Percentiles rank a stretch among this genome's conserved stretches.
Conservation (phyloP, 2,888 invertebrate species). For the Chydorus sphaericus region DNA sequence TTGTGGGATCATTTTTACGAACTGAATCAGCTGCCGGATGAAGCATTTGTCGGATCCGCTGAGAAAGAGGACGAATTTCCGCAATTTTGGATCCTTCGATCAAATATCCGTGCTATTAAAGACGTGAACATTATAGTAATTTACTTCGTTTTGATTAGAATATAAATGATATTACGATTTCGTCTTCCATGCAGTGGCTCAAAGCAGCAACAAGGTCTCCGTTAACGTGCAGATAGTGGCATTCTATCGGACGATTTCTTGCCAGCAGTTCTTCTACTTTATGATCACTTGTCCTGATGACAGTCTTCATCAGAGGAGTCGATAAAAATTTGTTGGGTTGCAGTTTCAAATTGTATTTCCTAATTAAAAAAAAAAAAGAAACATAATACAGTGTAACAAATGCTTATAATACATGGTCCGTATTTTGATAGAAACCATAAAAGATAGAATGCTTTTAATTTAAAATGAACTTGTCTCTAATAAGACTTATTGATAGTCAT, state of each 20-base stretch:
- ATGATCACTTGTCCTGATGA: constrained; percentile 22
- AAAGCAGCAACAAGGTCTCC: constrained; percentile 42
- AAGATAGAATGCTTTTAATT: neutral
- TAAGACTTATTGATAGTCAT: too few species aligned
- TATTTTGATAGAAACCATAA: neutral
- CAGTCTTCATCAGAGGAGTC: constrained; percentile 44
- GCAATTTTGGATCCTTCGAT: constrained; percentile 49
- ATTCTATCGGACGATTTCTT: constrained; percentile 29
- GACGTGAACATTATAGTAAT: neutral
- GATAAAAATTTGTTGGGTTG: constrained; percentile 45
- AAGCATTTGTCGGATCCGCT: constrained; percentile 25
- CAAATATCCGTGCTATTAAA: constrained; percentile 47
- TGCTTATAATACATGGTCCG: neutral
- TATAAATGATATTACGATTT: constrained; percentile 38
- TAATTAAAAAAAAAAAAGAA: neutral
- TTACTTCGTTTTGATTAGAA: constrained; percentile 1
- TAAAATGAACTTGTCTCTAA: neutral
- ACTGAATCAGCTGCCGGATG: neutral
- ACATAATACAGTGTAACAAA: too few species aligned
- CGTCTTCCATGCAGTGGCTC: constrained; percentile 46
- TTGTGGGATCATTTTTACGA: neutral
- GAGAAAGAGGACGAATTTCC: constrained; percentile 49
- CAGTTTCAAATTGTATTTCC: constrained; percentile 25
- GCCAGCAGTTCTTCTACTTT: neutral
- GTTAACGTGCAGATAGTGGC: constrained; percentile 49